Evolutionary conservation across 2,888 invertebrate genomes (phyloP), one percentile per base, ranked within the genome.

Genomic region (Ectemnius cavifrons): DNA sequence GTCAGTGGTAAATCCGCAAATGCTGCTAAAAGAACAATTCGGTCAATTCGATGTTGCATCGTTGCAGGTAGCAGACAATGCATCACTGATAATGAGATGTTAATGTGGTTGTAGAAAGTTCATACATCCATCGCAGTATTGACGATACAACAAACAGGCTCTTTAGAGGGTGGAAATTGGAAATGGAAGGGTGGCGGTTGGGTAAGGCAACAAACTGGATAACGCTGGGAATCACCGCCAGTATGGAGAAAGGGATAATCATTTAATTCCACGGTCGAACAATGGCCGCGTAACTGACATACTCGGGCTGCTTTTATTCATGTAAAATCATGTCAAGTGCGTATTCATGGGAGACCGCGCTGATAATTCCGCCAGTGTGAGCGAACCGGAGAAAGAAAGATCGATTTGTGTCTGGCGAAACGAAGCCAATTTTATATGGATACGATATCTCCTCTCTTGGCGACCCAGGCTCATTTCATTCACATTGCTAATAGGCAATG

Each of bases 281-380:
- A 14, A 16, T 52, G 52, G n/a, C 52, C 52, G 52, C 52, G 52
- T 16, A 52, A 52, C 14, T 52, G 52, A 13, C n/a, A 52, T 52
- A 52, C 16, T 16, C 14, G 11, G 4, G 18, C 11, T 58, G 27
- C 27, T 14, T 14, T 23, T 20, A 23, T 58, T 58, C 20, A 14
- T 14, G 58, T 18, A 37, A 23, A 58, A 58, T 58, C 23, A 58
- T 58, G 58, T 58, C 58, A 58, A 58, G 58, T 27, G 58, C 58
- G 16, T 58, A 58, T 58, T 27, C 23, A 58, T 27, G 58, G 20
- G 20, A 14, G 18, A 58, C 14, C 23, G 52, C 52, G 16, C 23
- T 28, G 58, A 58, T 58, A 58, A 58, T 58, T 58, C 27, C 23
- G 11, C 2, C 13, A 56, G 37, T 11, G 37, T 1, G 37, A 37